phyloP scores from a whole-genome alignment of 2,113 vertebrate genomes.

The Neolamprologus falcicula region DNA sequence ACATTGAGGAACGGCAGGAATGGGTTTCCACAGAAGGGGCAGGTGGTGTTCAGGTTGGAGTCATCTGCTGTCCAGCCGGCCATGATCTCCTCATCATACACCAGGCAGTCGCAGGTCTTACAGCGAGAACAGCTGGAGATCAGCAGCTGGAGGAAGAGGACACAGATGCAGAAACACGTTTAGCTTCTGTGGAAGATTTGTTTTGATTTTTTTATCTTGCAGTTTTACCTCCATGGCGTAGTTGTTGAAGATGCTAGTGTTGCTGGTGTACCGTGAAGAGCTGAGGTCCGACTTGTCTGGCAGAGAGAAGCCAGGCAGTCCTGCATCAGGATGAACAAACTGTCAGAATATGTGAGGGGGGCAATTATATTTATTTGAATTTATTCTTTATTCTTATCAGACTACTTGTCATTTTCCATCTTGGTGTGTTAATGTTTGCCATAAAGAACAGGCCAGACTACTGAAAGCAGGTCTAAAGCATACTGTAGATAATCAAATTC shows the following conservation, averaged over 20 bases:
- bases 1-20: conserved; percentile 93
- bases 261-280: conserved; percentile 84
- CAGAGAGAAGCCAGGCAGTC: conserved; percentile 71
- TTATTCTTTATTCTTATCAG: neutral
- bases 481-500: neutral
- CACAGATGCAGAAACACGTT: neutral
- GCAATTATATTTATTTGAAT: neutral
- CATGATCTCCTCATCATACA: conserved; percentile 99
- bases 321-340: conserved; percentile 16
- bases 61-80: conserved; percentile 98
- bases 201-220: neutral
- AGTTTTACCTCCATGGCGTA: conserved; percentile 89
- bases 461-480: neutral
- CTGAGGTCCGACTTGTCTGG: conserved; percentile 69
- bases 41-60: conserved; percentile 95
- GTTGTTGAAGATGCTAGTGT: conserved; percentile 86
- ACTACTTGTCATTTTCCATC: neutral
- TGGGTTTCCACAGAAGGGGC: conserved; percentile 91
- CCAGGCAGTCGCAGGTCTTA: conserved; percentile 91
- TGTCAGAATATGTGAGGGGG: neutral
- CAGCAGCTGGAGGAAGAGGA: conserved; percentile 73
- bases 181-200: neutral
- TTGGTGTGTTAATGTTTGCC: neutral
- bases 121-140: conserved; percentile 97
- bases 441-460: neutral